Conservation (phyloP, 2,113 vertebrate genomes). For the Atlantisia rogersi region DNA sequence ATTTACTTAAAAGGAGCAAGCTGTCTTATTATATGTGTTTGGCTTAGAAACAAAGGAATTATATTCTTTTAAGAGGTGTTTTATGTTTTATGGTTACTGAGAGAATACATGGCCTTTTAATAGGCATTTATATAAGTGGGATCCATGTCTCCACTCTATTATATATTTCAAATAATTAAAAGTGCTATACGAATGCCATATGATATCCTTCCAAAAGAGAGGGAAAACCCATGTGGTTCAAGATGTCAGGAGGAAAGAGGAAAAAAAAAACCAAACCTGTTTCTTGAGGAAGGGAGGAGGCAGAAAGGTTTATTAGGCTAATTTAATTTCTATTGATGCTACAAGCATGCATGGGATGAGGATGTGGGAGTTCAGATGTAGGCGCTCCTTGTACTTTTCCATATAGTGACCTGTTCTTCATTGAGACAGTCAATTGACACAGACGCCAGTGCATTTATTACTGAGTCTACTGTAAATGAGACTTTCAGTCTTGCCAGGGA, state of each 20-base stretch:
- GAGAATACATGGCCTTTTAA: conserved; percentile 76
- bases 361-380: conserved; percentile 37
- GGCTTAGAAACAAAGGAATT: conserved; percentile 77
- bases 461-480: conserved; percentile 78
- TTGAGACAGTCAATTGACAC: conserved; percentile 72
- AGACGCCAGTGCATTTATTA: conserved; percentile 79
- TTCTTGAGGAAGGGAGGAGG: not conserved
- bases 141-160: conserved; percentile 68
- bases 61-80: conserved; percentile 80
- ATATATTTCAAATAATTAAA: conserved; percentile 72
- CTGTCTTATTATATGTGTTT: conserved; percentile 71
- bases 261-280: not conserved
- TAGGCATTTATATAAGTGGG: conserved; percentile 66
- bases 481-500: conserved; percentile 68
- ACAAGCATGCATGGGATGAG: conserved; percentile 5
- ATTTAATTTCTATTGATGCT: conserved; percentile 62
- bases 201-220: conserved; percentile 50
- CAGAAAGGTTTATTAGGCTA: conserved; percentile 54
- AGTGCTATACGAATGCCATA: conserved; percentile 40
- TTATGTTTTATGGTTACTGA: conserved; percentile 75
- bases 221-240: conserved; percentile 36
- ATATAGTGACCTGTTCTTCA: conserved; percentile 74
- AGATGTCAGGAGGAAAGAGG: not conserved
- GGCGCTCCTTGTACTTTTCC: conserved; percentile 17
- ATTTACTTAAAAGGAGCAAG: conserved; percentile 76